A percentile compares a stretch with the other conserved stretches of the same genome.
Evolutionary conservation across 2,113 vertebrate genomes (phyloP).

Genomic region (Spilogale gracilis): DNA sequence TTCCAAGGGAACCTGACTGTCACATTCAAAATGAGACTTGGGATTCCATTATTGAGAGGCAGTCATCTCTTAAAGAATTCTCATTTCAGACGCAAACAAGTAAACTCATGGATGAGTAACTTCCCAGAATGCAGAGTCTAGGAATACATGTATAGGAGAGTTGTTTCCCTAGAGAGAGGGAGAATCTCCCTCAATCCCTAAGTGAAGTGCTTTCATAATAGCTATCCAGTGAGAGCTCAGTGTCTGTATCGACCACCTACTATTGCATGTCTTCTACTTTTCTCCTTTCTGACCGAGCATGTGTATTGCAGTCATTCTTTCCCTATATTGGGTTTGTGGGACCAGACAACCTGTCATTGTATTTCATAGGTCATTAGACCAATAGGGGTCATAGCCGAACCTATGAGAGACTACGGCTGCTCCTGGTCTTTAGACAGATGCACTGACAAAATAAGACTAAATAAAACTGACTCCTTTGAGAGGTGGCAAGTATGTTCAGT

Average conservation of each 20-base stretch:
- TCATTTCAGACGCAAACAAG: neutral
- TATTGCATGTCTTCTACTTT: neutral
- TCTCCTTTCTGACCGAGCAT: neutral
- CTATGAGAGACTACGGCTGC: neutral
- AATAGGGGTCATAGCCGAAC: too few species aligned
- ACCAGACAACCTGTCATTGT: neutral
- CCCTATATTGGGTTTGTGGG: accelerated
- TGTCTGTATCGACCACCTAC: neutral
- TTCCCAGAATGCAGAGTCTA: neutral
- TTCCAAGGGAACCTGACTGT: neutral
- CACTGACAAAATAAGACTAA: neutral
- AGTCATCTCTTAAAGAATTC: neutral
- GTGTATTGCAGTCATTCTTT: neutral
- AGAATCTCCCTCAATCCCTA: neutral
- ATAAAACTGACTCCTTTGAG: neutral
- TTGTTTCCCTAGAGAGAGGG: neutral
- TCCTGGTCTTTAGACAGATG: neutral
- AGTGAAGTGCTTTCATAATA: neutral
- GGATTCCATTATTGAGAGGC: neutral
- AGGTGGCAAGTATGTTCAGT: neutral
- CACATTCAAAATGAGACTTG: neutral
- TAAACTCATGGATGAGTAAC: neutral
- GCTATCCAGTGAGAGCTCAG: neutral
- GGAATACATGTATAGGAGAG: neutral
- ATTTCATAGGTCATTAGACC: neutral